A percentile compares a stretch with the other conserved stretches of the same genome.
phyloP scores from a whole-genome alignment of 2,113 vertebrate species.

The Protomyctophum bolini region DNA sequence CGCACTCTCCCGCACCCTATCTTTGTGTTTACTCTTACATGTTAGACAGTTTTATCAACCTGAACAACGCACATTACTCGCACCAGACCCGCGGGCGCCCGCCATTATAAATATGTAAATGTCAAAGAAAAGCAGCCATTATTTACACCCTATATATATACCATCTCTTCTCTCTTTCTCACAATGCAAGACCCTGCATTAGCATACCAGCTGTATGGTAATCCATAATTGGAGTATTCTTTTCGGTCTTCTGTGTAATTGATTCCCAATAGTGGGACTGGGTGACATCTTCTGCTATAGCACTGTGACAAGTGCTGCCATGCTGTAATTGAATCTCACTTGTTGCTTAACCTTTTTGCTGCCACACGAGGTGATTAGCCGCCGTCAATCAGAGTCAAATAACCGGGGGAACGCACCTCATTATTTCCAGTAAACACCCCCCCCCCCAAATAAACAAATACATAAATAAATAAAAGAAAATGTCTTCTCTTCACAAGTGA shows the following conservation, averaged over 20 bases:
- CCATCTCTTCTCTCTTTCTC: neutral
- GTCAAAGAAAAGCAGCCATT: too few relatives aligned
- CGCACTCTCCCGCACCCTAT: neutral
- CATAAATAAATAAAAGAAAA: too few relatives aligned
- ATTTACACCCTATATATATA: neutral
- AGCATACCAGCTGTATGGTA: neutral
- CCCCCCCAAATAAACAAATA: too few relatives aligned
- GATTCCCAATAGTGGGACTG: constrained; percentile 24
- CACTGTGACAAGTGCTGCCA: neutral
- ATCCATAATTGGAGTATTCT: constrained; percentile 3
- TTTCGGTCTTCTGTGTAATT: constrained; percentile 19
- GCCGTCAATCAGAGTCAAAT: neutral
- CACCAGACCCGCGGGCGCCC: too few relatives aligned
- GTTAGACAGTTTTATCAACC: neutral
- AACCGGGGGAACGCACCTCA: neutral
- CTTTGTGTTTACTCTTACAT: neutral
- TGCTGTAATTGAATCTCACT: constrained; percentile 28
- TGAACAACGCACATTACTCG: too few relatives aligned
- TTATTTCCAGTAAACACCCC: neutral
- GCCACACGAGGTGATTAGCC: constrained; percentile 3
- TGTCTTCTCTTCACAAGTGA: too few relatives aligned
- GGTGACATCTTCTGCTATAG: constrained; percentile 21
- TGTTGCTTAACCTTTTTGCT: constrained; percentile 31
- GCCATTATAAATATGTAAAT: too few relatives aligned
- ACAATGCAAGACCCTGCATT: neutral